These are phyloP conservation scores for Drosophila kurseongensis DNA, from an alignment of 1,140 invertebrate genomes.

Conservation along the genomic window DNA sequence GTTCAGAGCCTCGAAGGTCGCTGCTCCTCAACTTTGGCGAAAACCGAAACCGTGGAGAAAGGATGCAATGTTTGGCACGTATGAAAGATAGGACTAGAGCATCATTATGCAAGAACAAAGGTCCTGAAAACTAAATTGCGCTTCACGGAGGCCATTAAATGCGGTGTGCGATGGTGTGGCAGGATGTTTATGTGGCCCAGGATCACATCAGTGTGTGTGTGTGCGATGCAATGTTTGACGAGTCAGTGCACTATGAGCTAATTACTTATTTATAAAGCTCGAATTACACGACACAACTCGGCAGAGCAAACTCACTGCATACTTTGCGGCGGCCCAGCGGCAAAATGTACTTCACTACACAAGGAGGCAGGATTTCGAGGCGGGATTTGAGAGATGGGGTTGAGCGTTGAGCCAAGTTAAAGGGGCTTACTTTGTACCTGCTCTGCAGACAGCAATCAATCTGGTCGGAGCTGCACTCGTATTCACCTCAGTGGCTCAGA, in stretches of 20 bases:
- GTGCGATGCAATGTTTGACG: conserved; percentile 17
- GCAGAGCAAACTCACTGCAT: conserved; percentile 30
- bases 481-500: conserved; percentile 30
- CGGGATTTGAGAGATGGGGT: neutral
- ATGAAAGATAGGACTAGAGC: conserved; percentile 11
- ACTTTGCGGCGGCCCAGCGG: conserved; percentile 32
- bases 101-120: conserved; percentile 55
- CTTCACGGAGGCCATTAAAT: conserved; percentile 54
- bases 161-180: conserved; percentile 6
- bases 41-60: neutral
- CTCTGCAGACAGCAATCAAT: conserved; percentile 43
- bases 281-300: conserved; percentile 36
- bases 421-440: conserved; percentile 8
- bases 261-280: conserved; percentile 65
- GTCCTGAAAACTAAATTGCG: conserved; percentile 37
- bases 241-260: conserved; percentile 53
- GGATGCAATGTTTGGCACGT: conserved; percentile 18
- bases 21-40: neutral
- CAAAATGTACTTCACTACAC: conserved; percentile 9
- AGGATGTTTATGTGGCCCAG: too few relatives aligned
- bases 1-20: conserved; percentile 27
- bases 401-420: neutral
- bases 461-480: conserved; percentile 25
- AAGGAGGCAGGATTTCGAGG: conserved; percentile 23
- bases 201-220: neutral